Conservation (phyloP, 2,797 vertebrate species). For the Macropus fuliginosus region DNA sequence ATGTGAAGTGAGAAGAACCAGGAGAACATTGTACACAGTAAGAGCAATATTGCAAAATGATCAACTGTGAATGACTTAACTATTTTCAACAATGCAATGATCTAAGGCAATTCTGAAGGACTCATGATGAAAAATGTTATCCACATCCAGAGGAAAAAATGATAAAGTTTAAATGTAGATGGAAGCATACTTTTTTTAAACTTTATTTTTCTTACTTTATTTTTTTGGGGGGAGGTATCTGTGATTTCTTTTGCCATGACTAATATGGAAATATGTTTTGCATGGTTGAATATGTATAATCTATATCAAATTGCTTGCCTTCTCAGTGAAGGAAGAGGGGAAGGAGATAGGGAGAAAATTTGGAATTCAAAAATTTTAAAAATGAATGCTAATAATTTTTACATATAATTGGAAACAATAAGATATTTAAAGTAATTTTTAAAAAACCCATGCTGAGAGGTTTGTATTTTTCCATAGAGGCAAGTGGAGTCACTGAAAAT, state of each 20-base stretch:
- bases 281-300: not conserved
- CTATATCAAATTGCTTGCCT: not conserved
- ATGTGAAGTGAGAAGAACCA: not conserved
- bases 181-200: not conserved
- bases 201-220: not conserved
- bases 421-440: not conserved
- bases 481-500: not conserved
- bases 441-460: not conserved
- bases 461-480: not conserved
- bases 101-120: not conserved
- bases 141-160: not conserved
- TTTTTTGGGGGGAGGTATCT: not conserved
- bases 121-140: not conserved
- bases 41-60: not conserved
- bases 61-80: not conserved
- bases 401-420: not conserved
- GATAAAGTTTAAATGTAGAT: not conserved
- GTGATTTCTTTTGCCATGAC: not conserved
- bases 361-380: not conserved
- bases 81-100: not conserved
- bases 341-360: not conserved
- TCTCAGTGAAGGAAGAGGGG: not conserved
- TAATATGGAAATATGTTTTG: not conserved
- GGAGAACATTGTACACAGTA: not conserved
- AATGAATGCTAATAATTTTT: not conserved